A percentile compares a stretch with the other conserved stretches of the same genome.
Evolutionary conservation across 2,888 invertebrate species (phyloP).

Genomic region (Autographa gamma): DNA sequence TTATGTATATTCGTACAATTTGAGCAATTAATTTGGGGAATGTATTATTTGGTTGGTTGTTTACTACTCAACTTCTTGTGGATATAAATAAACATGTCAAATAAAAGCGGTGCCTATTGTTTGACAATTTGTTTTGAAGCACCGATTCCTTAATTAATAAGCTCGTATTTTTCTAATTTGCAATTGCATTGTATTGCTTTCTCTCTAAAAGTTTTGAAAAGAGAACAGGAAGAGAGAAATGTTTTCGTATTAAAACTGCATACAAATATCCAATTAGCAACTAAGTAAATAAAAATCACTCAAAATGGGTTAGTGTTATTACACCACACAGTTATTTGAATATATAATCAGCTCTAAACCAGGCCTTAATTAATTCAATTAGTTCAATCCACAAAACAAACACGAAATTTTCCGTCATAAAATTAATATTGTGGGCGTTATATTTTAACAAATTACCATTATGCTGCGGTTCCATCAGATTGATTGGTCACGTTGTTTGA

Average conservation of each 20-base stretch:
- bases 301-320: constrained; percentile 2
- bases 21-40: too few species aligned
- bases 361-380: constrained; percentile 31
- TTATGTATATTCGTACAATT: too few species aligned
- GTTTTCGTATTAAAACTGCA: background rate
- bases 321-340: constrained; percentile 23
- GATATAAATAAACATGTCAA: background rate
- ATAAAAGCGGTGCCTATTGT: background rate
- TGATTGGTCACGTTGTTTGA: constrained; percentile 36
- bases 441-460: constrained; percentile 43
- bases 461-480: constrained; percentile 45
- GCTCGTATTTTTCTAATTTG: background rate
- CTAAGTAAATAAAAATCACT: background rate
- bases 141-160: background rate
- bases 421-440: constrained; percentile 41
- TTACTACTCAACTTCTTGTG: too few species aligned
- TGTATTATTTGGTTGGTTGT: too few species aligned
- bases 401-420: constrained; percentile 44
- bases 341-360: constrained; percentile 38
- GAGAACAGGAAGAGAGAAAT: background rate
- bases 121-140: too few species aligned
- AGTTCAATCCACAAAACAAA: constrained; percentile 28
- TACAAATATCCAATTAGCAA: background rate
- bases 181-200: background rate
- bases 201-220: background rate